Base-by-base conservation (phyloP, 2,888 invertebrate species). In the Hecatera dysodea region DNA sequence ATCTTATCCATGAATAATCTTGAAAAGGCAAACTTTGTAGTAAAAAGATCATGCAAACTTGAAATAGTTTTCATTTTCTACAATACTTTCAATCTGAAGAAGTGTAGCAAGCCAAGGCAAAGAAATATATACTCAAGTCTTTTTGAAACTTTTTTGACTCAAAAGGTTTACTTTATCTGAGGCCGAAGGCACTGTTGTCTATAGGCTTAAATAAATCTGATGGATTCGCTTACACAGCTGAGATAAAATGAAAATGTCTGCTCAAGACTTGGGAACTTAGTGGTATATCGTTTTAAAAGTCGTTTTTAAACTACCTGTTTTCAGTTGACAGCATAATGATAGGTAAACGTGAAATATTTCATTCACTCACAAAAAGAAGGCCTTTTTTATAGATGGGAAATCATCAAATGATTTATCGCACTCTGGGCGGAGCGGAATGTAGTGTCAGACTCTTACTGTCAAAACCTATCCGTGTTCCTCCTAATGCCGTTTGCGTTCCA, bases 161-260 rank as follows among this genome's bases (percentile, higher is more conserved):
- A 73, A 69, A 55, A 65, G 60, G 50, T 62, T 81, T 60, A 70
- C 55, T 29, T 70, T 65, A 67, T 46, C 62, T 29, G 22, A 60
- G 29, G 64, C 82, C 67, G 42, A 60, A 12, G 61, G 80, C 73
- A 22, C 69, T 59, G 39, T 56, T 53, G 52, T 48, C 52, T 60
- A 56, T 67, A 55, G 52, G 52, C 59, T 81, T 70, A 73, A 46
- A 50, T n/a, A 27, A 59, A 67, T 82, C 74, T 73, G 62, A 74
- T 33, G 52, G 59, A 80, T 80, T 33, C 39, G n/a, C 24, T 36
- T 67, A 22, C 59, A 53, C 59, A 67, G 46, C 67, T 39, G 27
- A 74, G 50, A 63, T 70, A 56, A 66, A 74, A 81, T 70, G 65
- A 70, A 67, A 78, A 67, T 62, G 60, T 44, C 53, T 52, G 27